Base-by-base conservation (phyloP, 2,113 vertebrate genomes). In the Leucosticte australis region DNA sequence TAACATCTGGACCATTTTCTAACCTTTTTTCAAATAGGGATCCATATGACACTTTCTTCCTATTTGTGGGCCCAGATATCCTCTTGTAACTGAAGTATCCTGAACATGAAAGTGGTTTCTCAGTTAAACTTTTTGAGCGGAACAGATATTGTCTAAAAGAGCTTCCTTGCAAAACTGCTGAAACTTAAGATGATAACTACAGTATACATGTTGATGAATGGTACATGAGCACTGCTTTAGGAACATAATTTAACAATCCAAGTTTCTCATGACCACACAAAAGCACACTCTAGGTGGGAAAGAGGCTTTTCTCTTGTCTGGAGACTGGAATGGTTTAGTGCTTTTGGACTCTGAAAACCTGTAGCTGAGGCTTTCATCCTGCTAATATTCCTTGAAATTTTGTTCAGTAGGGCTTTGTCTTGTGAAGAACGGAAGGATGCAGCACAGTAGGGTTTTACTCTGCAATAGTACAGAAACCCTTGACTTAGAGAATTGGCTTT, bases 21-120 rank as follows among this genome's bases (percentile, higher is more conserved):
- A 46, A 35, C 18, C 4, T 19, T 55, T 65, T 70, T 75, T 53
- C 42, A 37, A 9, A 2, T 24, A 7, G 30, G 15, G 15, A 35
- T 62, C 41, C n/a, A 0, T 63, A 15, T 10, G 30, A 31, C 15
- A 23, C 14, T 0, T 0, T n/a, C 18, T 83, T 71, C 23, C 14
- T 70, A 0, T 37, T 35, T 75, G 23, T 63, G 42, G 33, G 11
- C 50, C 31, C 55, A 57, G 22, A 6, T 91, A 39, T 50, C 11
- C 28, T 59, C 15, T 42, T 1, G 1, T 69, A 55, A 46, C 50
- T 53, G 11, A 26, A 50, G 11, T 23, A 23, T 26, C 12, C 10
- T 49, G 26, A 86, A 55, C 11, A 35, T 75, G 42, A 59, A 70
- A n/a, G 26, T 67, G 24, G 4, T 74, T 89, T 81, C 39, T 87